Evolutionary conservation across 2,888 invertebrate genomes (phyloP).

Genomic region (Drosophila austrosaltans): DNA sequence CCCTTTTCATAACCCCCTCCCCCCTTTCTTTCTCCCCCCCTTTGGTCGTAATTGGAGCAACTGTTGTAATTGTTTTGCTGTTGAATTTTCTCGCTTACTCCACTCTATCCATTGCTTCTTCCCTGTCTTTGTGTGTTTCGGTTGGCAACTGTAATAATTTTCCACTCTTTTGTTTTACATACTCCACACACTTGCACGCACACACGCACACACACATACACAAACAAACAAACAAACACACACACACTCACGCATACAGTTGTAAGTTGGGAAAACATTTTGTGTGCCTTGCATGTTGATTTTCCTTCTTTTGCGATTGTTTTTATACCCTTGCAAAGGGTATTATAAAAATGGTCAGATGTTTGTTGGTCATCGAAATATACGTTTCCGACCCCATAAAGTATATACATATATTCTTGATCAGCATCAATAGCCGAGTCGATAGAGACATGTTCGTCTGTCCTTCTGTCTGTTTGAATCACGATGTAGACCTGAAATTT

Average conservation of each 20-base stretch:
- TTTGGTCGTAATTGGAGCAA: constrained; percentile 68
- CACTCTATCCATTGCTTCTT: background rate
- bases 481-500: too few species aligned
- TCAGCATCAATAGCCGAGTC: too few species aligned
- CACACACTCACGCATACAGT: background rate
- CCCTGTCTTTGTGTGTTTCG: background rate
- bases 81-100: constrained; percentile 54
- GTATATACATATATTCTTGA: too few species aligned
- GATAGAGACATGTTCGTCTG: too few species aligned
- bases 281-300: constrained; percentile 54
- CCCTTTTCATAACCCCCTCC: background rate
- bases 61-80: constrained; percentile 71
- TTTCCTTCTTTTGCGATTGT: constrained; percentile 23
- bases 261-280: constrained; percentile 10
- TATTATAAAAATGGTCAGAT: too few species aligned
- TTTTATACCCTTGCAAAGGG: too few species aligned
- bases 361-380: too few species aligned
- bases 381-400: too few species aligned
- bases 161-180: constrained; percentile 55
- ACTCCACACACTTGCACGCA: constrained; percentile 35
- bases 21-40: constrained; percentile 25
- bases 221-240: background rate
- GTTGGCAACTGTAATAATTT: constrained; percentile 44
- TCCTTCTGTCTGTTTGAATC: too few species aligned
- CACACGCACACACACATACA: background rate